These are phyloP conservation scores for Epinotia demarniana DNA, from an alignment of 2,888 invertebrate species.

Conservation along the genomic window DNA sequence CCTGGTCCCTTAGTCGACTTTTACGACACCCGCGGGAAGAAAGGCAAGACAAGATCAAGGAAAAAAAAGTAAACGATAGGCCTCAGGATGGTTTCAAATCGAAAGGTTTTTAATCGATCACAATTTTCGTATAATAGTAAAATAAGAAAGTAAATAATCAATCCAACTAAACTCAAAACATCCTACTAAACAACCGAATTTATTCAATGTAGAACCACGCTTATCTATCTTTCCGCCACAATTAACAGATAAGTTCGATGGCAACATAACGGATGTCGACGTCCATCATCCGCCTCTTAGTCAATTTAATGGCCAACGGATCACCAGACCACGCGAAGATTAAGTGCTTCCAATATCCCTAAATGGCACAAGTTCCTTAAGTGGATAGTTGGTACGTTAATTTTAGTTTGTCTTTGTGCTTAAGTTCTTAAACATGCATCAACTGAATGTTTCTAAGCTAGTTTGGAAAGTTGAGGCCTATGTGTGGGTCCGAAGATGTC, in stretches of 20 bases:
- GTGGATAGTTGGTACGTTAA: slow-evolving; percentile 41
- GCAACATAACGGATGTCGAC: slow-evolving; percentile 47
- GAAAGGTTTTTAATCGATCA: no score
- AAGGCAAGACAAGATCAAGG: no score
- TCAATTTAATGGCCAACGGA: slow-evolving; percentile 59
- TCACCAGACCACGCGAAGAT: slow-evolving; percentile 52
- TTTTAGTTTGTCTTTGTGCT: slow-evolving; percentile 44
- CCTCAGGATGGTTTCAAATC: no score
- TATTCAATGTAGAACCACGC: slow-evolving; percentile 5
- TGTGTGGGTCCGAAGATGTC: neutral
- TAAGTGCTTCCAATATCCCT: slow-evolving; percentile 48
- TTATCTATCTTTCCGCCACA: neutral
- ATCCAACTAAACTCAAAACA: neutral
- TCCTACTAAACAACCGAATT: neutral
- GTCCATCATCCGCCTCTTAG: slow-evolving; percentile 56
- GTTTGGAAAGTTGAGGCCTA: slow-evolving; percentile 23
- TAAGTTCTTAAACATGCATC: slow-evolving; percentile 37
- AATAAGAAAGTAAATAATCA: no score
- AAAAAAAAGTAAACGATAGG: no score
- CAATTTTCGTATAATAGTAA: no score
- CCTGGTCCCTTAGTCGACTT: no score
- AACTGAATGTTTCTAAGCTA: slow-evolving; percentile 26
- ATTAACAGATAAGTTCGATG: slow-evolving; percentile 23
- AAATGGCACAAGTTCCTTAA: slow-evolving; percentile 44
- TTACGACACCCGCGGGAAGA: no score